Percentiles rank a stretch among this genome's conserved stretches.
These are phyloP conservation scores for Corella eumyota DNA, from an alignment of 23 tunicate species.

Conservation along the genomic window DNA sequence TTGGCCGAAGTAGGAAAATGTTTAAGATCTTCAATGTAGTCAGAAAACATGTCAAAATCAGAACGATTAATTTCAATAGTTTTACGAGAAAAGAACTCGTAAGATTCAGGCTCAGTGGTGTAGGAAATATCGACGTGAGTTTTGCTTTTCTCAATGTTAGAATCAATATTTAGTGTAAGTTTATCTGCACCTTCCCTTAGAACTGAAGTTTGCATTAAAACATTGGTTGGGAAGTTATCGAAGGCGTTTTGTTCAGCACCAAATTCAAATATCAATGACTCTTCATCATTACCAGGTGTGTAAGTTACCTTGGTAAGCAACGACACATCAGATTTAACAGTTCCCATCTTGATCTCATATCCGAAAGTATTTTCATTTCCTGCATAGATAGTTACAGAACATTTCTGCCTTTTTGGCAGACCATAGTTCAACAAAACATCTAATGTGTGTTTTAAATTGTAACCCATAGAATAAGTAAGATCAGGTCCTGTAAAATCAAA, in stretches of 20 bases:
- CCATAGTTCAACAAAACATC: not conserved
- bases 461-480: not conserved
- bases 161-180: not conserved
- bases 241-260: not conserved
- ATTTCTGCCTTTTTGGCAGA: not conserved
- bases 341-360: not conserved
- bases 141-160: not conserved
- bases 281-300: conserved; percentile 1
- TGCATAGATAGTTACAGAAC: not conserved
- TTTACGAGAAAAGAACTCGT: not conserved
- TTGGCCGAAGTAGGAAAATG: not conserved
- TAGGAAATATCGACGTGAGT: not conserved
- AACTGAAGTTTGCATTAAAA: not conserved
- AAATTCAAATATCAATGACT: not conserved
- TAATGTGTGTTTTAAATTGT: too few relatives aligned
- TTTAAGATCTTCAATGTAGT: not conserved
- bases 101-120: not conserved
- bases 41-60: not conserved
- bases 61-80: not conserved
- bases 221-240: not conserved
- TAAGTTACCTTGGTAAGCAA: not conserved
- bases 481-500: not conserved
- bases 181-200: not conserved
- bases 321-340: not conserved
- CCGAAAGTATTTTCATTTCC: conserved; percentile 2